Evolutionary conservation across 2,113 vertebrate species (phyloP).

Genomic region (Aleadryas rufinucha): DNA sequence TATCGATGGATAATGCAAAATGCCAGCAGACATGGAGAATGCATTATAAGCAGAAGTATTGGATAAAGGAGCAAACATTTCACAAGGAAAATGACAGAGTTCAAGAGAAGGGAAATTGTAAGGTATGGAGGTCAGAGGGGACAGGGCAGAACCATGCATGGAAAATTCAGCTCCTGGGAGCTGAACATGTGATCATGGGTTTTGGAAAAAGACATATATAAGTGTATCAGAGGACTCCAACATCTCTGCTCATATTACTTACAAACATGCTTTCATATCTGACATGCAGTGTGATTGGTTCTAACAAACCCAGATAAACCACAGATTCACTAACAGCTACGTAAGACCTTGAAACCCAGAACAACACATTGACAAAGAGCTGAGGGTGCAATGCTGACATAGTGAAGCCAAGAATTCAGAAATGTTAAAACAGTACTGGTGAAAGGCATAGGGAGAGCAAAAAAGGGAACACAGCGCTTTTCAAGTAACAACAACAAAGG

Average conservation of each 20-base stretch:
- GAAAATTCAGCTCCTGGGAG: background rate
- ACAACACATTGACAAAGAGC: background rate
- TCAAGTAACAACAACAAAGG: background rate
- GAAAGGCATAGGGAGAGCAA: background rate
- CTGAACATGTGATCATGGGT: background rate
- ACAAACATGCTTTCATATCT: background rate
- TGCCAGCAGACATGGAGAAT: fast-evolving
- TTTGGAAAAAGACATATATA: background rate
- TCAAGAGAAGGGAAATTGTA: background rate
- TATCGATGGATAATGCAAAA: background rate
- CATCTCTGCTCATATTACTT: background rate
- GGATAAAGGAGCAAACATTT: background rate
- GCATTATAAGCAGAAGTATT: background rate
- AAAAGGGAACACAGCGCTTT: background rate
- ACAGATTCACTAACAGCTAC: background rate
- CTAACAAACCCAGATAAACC: background rate
- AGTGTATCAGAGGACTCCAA: background rate
- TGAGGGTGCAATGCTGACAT: background rate
- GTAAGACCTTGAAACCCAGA: background rate
- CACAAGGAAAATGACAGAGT: background rate
- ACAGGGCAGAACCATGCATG: fast-evolving
- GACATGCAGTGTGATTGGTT: fast-evolving
- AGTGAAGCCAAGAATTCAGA: background rate
- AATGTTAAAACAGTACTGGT: background rate
- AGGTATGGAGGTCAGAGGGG: background rate